Conservation (phyloP, 2,888 invertebrate species). For the Chaetoderma sp. region DNA sequence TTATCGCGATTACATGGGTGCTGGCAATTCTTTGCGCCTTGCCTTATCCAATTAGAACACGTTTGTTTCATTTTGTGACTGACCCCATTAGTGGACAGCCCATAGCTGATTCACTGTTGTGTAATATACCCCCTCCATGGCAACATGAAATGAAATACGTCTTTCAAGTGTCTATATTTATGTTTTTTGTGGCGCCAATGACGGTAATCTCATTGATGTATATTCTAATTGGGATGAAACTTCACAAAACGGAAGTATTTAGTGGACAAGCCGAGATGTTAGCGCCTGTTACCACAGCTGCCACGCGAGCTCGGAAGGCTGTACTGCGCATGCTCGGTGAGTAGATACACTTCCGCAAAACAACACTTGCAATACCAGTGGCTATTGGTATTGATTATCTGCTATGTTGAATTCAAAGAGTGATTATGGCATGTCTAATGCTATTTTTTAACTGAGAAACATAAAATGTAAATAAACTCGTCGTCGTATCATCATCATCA, state of each 20-base stretch:
- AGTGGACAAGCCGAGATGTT: constrained; percentile 6
- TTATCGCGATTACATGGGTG: constrained; percentile 83
- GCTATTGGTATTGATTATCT: too few species aligned
- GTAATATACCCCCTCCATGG: constrained; percentile 48
- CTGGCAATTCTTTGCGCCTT: constrained; percentile 80
- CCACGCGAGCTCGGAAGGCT: constrained; percentile 45
- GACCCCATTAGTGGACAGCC: constrained; percentile 31
- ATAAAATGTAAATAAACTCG: too few species aligned
- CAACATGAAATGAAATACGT: constrained; percentile 66
- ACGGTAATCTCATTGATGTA: constrained; percentile 82
- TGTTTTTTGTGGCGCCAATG: constrained; percentile 84
- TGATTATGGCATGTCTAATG: too few species aligned
- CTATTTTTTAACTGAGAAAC: too few species aligned
- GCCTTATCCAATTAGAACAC: constrained; percentile 54
- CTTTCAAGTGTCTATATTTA: constrained; percentile 82
- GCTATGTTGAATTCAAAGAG: too few species aligned
- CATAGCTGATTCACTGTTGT: constrained; percentile 48
- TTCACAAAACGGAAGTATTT: constrained; percentile 35
- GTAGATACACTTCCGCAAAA: constrained; percentile 11
- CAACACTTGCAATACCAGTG: too few species aligned
- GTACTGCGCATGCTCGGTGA: constrained; percentile 66
- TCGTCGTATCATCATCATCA: not conserved
- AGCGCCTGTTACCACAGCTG: constrained; percentile 12
- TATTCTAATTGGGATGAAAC: constrained; percentile 50
- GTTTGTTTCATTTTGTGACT: constrained; percentile 45